Conservation (phyloP, 2,113 vertebrate genomes). For the Siphamia tubifer region DNA sequence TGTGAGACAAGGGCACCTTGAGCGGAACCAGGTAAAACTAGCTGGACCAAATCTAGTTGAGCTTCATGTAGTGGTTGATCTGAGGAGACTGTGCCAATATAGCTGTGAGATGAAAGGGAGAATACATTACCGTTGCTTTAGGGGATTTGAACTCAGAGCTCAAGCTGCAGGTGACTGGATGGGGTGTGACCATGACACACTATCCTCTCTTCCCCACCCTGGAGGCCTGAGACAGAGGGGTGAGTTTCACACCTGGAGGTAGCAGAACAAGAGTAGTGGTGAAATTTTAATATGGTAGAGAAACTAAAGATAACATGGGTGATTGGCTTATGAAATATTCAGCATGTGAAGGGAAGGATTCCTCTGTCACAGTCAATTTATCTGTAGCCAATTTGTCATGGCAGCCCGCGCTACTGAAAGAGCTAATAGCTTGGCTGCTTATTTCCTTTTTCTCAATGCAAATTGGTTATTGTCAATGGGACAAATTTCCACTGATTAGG, state of each 20-base stretch:
- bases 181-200: conserved; percentile 64
- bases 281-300: conserved; percentile 66
- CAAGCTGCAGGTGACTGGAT: conserved; percentile 36
- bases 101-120: conserved; percentile 38
- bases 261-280: conserved; percentile 62
- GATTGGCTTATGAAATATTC: conserved; percentile 64
- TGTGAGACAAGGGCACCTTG: conserved; percentile 3
- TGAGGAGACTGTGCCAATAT: background rate
- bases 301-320: conserved; percentile 44
- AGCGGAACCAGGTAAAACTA: conserved; percentile 1
- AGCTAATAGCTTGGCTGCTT: background rate
- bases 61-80: background rate
- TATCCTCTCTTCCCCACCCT: conserved; percentile 57
- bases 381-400: background rate
- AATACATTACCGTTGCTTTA: conserved; percentile 35
- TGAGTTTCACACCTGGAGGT: conserved; percentile 72
- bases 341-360: conserved; percentile 26
- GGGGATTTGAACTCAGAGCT: conserved; percentile 37
- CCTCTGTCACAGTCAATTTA: conserved; percentile 21
- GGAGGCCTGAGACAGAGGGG: conserved; percentile 28
- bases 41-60: background rate
- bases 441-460: background rate
- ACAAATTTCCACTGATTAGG: conserved; percentile 4
- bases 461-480: background rate
- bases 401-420: too few relatives aligned